Base-by-base conservation (phyloP, 2,797 vertebrate species). In the Aldrovandia affinis region DNA sequence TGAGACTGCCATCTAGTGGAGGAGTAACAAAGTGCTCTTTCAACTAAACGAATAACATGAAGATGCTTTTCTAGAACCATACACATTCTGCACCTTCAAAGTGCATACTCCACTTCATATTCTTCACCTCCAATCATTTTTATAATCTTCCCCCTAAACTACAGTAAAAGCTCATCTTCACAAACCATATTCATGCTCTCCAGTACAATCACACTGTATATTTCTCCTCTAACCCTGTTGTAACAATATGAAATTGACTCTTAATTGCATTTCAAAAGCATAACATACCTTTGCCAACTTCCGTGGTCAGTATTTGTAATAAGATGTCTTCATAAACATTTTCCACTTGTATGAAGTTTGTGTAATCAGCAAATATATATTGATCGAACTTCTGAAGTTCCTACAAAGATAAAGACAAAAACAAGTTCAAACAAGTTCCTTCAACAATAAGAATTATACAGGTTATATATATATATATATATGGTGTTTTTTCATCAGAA, bases 321-420 rank as follows among this genome's bases (percentile, higher is more conserved):
- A 98, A 93, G 83, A 98, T 95, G 82, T 97, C 95, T 78, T 98
- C 96, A 0, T 97, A 98, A 83, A 98, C 92, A 0, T 97, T 97
- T 84, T 96, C 97, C 84, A 98, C 96, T 84, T 98, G 95, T 86
- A 98, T 96, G 86, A 98, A 96, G 0, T 91, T 95, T 81, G 95
- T 96, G 87, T 97, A 96, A 91, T 98, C 97, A 14, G 97, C 95
- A 87, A 97, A 98, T 85, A 98, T 96, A 91, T 95, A 97, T 89
- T 98, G 96, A 86, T 98, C 97, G 0, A 96, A 98, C 81, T 94
- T 96, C 91, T 97, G 96, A 86, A 98, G 95, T 90, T 98, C 96
- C 97, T 98, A 89, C 25, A 83, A 44, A 80, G 77, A 83, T 28
- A 89, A 36, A 88, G 30, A 83, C 47, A 50, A 50, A 50, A 5